These are phyloP conservation scores for Enteromius treurensis DNA, from an alignment of 2,797 vertebrate species.

Conservation along the genomic window DNA sequence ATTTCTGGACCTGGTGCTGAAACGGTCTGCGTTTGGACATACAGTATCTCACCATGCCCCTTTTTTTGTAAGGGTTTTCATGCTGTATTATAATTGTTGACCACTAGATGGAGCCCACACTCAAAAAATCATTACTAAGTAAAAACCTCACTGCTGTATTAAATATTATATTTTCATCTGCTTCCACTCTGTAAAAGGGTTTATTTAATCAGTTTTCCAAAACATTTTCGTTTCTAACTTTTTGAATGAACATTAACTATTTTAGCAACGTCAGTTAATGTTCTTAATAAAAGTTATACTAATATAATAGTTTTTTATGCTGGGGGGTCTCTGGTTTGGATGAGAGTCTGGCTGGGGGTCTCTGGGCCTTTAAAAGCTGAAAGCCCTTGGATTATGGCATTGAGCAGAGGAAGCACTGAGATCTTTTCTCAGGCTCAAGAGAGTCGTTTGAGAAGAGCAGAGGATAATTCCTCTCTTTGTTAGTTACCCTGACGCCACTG, in stretches of 20 bases:
- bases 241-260: neutral
- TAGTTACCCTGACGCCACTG: constrained; percentile 54
- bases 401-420: constrained; percentile 28
- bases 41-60: neutral
- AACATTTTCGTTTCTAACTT: neutral
- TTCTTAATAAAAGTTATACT: neutral
- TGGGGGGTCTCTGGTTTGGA: neutral
- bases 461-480: constrained; percentile 62
- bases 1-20: neutral
- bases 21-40: neutral
- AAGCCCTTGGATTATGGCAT: constrained; percentile 4
- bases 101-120: constrained; percentile 56
- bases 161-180: neutral
- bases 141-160: neutral
- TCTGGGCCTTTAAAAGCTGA: neutral
- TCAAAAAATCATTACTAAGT: constrained; percentile 31
- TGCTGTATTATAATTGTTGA: neutral
- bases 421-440: constrained; percentile 45
- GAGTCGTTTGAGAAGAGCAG: constrained; percentile 35
- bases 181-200: neutral
- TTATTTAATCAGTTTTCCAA: neutral
- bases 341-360: neutral
- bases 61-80: neutral
- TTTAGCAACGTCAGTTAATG: neutral
- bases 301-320: neutral